A percentile compares a stretch with the other conserved stretches of the same genome.
Evolutionary conservation across 2,888 invertebrate species (phyloP).

Genomic region (Lithophane ornitopus): DNA sequence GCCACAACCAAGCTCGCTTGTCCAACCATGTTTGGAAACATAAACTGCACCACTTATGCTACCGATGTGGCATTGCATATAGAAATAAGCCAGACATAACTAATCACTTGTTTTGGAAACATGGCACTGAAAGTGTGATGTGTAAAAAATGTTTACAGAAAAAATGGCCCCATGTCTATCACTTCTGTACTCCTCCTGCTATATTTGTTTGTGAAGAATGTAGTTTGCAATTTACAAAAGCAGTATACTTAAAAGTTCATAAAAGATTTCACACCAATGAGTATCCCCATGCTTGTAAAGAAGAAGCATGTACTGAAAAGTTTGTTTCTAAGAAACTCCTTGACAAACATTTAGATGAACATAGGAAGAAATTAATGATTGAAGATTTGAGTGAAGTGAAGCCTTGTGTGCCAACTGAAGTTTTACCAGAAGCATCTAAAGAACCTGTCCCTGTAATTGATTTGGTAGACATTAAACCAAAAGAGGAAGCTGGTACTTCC

Average conservation of each 20-base stretch:
- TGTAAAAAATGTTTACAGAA: slow-evolving; percentile 97
- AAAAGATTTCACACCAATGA: slow-evolving; percentile 94
- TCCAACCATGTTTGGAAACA: slow-evolving; percentile 98
- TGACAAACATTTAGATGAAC: slow-evolving; percentile 92
- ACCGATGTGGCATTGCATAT: slow-evolving; percentile 96
- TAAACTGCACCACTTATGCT: slow-evolving; percentile 96
- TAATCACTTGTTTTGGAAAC: slow-evolving; percentile 97
- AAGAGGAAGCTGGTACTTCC: slow-evolving; percentile 80
- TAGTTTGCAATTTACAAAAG: slow-evolving; percentile 93
- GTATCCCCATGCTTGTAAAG: slow-evolving; percentile 93
- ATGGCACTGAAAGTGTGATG: slow-evolving; percentile 96
- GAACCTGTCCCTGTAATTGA: slow-evolving; percentile 82
- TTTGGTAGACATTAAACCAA: slow-evolving; percentile 81
- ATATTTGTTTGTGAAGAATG: slow-evolving; percentile 96
- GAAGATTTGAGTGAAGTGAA: slow-evolving; percentile 80
- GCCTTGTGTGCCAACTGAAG: slow-evolving; percentile 70
- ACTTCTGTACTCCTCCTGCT: slow-evolving; percentile 96
- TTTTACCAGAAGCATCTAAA: slow-evolving; percentile 76
- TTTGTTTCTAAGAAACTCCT: slow-evolving; percentile 96
- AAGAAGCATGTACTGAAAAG: slow-evolving; percentile 93
- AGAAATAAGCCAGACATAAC: slow-evolving; percentile 97
- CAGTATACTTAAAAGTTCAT: slow-evolving; percentile 96
- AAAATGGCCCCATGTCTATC: slow-evolving; percentile 98
- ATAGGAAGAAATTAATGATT: slow-evolving; percentile 84
- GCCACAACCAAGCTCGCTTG: slow-evolving; percentile 94